Base-by-base conservation (phyloP, 2,113 vertebrate genomes). In the Theristicus caerulescens region DNA sequence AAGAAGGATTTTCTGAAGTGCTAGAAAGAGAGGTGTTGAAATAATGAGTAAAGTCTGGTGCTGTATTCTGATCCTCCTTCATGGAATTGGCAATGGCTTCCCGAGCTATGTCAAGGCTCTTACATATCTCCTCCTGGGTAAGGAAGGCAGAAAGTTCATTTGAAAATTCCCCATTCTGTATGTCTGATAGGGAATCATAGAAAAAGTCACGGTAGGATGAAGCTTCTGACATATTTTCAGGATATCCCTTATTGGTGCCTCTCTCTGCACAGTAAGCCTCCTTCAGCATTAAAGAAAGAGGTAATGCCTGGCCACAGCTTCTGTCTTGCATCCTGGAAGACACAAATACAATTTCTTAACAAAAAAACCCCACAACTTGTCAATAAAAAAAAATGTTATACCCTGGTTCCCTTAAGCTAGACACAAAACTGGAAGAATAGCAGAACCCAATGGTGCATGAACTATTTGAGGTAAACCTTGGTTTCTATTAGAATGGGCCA, bases 81-180 rank as follows among this genome's bases (percentile, higher is more conserved):
- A 96, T 90, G 26, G 97, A 96, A 92, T 88, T 97, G 52, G 98
- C 97, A 94, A 99, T 99, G 51, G 99, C 98, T 98, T 99, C 98
- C 62, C 94, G 96, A 92, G 99, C 99, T 96, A 99, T 98, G 89
- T 99, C 99, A 95, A 99, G 98, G 85, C 99, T 99, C 91, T 97
- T 99, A 88, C 98, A 96, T 72, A 99, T 99, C 97, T 99, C 99
- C 5, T 99, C 99, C 95, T 99, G 99, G 70, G 97, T 99, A 91
- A 99, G 98, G 93, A 99, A 99, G 49, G 99, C 98, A 67, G 99
- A 99, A 16, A 99, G 98, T 86, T 98, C 99, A 11, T 98, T 97
- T 95, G 99, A 98, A 96, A 98, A 93, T 66, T 97, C 98, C 4
- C 98, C 98, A 81, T 98, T 98, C 72, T 98, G 98, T 91, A 98